These are phyloP conservation scores for Bhutanitis thaidina DNA, from an alignment of 2,888 invertebrate genomes.

Conservation along the genomic window DNA sequence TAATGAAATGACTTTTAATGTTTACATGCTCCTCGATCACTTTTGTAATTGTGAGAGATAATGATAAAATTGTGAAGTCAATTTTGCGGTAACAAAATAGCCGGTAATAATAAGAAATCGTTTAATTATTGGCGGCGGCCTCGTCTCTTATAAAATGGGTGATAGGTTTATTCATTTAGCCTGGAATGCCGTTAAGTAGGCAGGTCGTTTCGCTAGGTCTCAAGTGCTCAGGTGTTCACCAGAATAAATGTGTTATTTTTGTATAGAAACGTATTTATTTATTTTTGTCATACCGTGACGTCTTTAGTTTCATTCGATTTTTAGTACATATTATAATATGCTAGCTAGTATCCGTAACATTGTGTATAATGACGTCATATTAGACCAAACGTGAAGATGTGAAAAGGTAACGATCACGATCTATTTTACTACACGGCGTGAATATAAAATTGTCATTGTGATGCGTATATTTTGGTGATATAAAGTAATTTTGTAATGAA, in stretches of 20 bases:
- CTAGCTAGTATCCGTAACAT: conserved; percentile 38
- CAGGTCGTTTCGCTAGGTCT: conserved; percentile 39
- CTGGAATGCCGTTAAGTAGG: conserved; percentile 24
- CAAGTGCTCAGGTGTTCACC: conserved; percentile 73
- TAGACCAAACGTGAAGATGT: conserved; percentile 45
- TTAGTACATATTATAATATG: conserved; percentile 44
- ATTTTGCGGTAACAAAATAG: conserved; percentile 47
- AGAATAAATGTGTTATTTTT: conserved; percentile 72
- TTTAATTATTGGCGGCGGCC: conserved; percentile 30
- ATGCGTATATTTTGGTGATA: conserved; percentile 61
- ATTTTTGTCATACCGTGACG: conserved; percentile 59
- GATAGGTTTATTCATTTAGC: conserved; percentile 30
- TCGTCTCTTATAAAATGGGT: conserved; percentile 25
- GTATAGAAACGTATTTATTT: conserved; percentile 76
- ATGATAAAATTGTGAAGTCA: conserved; percentile 49
- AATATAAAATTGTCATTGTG: conserved; percentile 43
- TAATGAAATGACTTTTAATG: conserved; percentile 54
- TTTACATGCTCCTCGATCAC: conserved; percentile 70
- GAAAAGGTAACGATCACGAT: conserved; percentile 41
- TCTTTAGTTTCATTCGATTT: conserved; percentile 52
- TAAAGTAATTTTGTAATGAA: conserved; percentile 67
- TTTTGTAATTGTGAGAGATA: conserved; percentile 74
- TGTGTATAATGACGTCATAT: conserved; percentile 28
- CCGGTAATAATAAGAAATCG: conserved; percentile 32
- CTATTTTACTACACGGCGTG: conserved; percentile 62